Base-by-base conservation (phyloP, 2,113 vertebrate genomes). In the Xiphias gladius region DNA sequence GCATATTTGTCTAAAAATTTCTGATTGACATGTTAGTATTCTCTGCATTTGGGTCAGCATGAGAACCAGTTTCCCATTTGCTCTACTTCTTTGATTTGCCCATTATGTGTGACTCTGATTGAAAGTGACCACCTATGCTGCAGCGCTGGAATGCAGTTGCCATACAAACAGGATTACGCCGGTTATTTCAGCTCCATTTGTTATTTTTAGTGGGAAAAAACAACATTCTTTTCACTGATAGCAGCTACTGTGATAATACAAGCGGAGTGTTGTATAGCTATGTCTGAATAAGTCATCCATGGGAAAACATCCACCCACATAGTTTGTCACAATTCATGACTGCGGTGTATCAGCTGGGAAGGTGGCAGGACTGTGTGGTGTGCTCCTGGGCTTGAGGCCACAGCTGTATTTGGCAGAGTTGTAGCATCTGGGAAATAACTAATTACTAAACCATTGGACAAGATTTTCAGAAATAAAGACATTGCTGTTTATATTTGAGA, bases 171-270 rank as follows among this genome's bases (percentile, higher is more conserved):
- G 86, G 85, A 91, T 88, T 88, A 80, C 13, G 3, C 19, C 1
- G 1, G 80, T 82, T 76, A 70, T 90, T 90, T 87, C 73, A 75
- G 85, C 74, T 63, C 80, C 86, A 80, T 78, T 85, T 77, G 82
- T 89, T 90, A 82, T 90, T 91, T 88, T 89, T 76, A 74, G 80
- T 48, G 6, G 28, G 35, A 72, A 91, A 89, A 86, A 74, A 76
- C 28, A 39, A 80, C 92, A 82, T 48, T 87, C 84, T 84, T 82
- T 73, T 84, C 69, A 68, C 71, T 14, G 72, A 82, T 84, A 69
- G 79, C 81, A 26, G 73, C 66, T 81, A 63, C 85, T 79, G 88
- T 79, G 86, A 87, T 83, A 55, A 80, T 61, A 83, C 13, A 0
- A 20, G 46, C 43, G 24, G 8, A 54, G 80, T 22, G 64, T 46